phyloP scores from a whole-genome alignment of 2,888 invertebrate species.

The Lomographa bimaculata region DNA sequence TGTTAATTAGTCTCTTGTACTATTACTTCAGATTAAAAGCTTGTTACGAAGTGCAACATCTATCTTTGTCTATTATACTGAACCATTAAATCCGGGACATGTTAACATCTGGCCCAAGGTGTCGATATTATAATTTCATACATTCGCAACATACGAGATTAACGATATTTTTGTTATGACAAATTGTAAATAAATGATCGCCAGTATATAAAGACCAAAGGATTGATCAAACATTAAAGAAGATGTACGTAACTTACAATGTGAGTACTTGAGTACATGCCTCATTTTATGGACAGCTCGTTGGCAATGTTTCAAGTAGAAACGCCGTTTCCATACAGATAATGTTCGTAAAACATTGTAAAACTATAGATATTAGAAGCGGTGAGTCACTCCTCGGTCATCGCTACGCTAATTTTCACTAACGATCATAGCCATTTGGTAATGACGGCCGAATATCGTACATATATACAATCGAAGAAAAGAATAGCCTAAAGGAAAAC shows the following conservation, averaged over 20 bases:
- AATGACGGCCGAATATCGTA: too few relatives aligned
- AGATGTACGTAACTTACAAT: slow-evolving; percentile 21
- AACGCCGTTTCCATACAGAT: slow-evolving; percentile 14
- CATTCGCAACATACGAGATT: slow-evolving; percentile 22
- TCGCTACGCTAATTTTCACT: slow-evolving; percentile 9
- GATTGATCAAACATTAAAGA: slow-evolving; percentile 30
- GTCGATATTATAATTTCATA: slow-evolving; percentile 18
- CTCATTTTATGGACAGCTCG: slow-evolving; percentile 32
- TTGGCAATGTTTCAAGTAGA: slow-evolving; percentile 37
- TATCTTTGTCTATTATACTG: slow-evolving; percentile 5
- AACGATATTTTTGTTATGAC: slow-evolving; percentile 26
- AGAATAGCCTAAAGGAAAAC: too few relatives aligned
- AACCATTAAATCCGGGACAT: slow-evolving; percentile 12
- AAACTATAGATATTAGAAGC: slow-evolving; percentile 16
- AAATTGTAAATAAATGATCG: slow-evolving; percentile 19
- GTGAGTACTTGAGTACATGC: slow-evolving; percentile 25
- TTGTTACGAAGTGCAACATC: slow-evolving; percentile 1
- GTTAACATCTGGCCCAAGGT: slow-evolving; percentile 16
- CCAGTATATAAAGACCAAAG: slow-evolving; percentile 18
- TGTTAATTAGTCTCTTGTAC: too few relatives aligned
- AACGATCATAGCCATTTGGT: too few relatives aligned
- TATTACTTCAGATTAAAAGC: not conserved
- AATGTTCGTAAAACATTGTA: slow-evolving; percentile 5
- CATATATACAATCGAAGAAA: too few relatives aligned
- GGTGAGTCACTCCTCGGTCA: slow-evolving; percentile 19